phyloP scores from a whole-genome alignment of 1,140 invertebrate genomes.

The Drosophila lacteicornis region DNA sequence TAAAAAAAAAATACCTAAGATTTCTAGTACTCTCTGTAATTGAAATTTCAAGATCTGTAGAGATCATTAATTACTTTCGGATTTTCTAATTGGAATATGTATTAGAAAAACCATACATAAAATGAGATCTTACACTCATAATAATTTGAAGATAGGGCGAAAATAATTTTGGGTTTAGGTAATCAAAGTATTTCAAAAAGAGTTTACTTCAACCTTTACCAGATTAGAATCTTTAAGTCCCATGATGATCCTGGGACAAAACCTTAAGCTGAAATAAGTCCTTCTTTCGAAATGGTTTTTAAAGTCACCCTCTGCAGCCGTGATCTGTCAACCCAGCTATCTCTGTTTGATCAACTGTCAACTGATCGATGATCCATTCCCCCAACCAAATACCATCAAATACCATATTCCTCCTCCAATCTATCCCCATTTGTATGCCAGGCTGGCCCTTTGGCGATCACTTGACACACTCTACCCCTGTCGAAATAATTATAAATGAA shows the following conservation, averaged over 20 bases:
- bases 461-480: conserved; percentile 53
- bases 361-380: conserved; percentile 40
- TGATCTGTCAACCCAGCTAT: conserved; percentile 12
- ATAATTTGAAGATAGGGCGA: no score
- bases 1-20: no score
- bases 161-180: no score
- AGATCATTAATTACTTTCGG: no score
- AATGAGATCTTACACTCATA: no score
- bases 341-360: conserved; percentile 36
- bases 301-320: neutral
- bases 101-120: no score
- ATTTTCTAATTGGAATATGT: no score
- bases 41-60: no score
- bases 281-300: neutral
- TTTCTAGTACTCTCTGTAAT: no score
- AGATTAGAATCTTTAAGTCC: conserved; percentile 1
- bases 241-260: neutral
- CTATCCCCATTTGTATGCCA: conserved; percentile 20
- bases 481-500: conserved; percentile 44
- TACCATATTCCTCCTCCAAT: neutral
- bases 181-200: neutral
- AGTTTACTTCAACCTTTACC: neutral
- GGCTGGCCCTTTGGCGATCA: conserved; percentile 49
- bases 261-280: neutral
- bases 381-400: neutral